A percentile compares a stretch with the other conserved stretches of the same genome.
Evolutionary conservation across 2,113 vertebrate species (phyloP).

Genomic region (Entosphenus tridentatus): DNA sequence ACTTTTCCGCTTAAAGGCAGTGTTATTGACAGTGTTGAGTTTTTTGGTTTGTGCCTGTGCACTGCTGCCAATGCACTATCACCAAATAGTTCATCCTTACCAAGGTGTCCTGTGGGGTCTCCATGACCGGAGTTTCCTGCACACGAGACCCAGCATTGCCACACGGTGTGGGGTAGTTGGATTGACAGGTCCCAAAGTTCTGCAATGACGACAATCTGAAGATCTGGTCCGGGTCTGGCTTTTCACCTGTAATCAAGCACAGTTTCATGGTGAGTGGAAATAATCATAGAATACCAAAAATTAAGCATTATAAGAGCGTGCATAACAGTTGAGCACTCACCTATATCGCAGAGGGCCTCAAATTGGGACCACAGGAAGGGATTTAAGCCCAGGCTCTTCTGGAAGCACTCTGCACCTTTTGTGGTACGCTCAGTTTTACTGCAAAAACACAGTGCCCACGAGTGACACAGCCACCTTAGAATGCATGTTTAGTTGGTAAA

Average conservation of each 20-base stretch:
- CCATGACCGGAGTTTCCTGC: conserved; percentile 68
- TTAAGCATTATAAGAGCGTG: neutral
- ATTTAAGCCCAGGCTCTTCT: conserved; percentile 91
- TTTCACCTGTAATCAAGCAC: conserved; percentile 42
- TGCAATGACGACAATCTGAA: conserved; percentile 83
- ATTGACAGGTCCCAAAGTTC: conserved; percentile 51
- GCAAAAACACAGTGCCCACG: conserved; percentile 11
- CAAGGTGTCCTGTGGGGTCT: conserved; percentile 90
- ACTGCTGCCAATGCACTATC: no score
- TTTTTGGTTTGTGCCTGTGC: no score
- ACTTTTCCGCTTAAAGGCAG: no score
- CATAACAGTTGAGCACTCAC: conserved; percentile 21
- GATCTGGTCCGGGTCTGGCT: conserved; percentile 88
- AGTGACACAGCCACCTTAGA: conserved; percentile 11
- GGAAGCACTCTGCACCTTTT: conserved; percentile 97
- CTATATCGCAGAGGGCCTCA: conserved; percentile 90
- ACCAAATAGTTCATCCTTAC: conserved; percentile 24
- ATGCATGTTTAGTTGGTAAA: conserved; percentile 1
- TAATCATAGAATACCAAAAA: conserved; percentile 7
- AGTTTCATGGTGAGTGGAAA: neutral
- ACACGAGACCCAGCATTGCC: conserved; percentile 15
- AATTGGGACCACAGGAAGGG: conserved; percentile 96
- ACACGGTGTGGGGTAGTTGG: conserved; percentile 54
- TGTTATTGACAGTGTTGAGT: no score
- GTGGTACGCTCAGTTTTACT: conserved; percentile 68